Base-by-base conservation (phyloP, 2,113 vertebrate genomes). In the Ifrita kowaldi region DNA sequence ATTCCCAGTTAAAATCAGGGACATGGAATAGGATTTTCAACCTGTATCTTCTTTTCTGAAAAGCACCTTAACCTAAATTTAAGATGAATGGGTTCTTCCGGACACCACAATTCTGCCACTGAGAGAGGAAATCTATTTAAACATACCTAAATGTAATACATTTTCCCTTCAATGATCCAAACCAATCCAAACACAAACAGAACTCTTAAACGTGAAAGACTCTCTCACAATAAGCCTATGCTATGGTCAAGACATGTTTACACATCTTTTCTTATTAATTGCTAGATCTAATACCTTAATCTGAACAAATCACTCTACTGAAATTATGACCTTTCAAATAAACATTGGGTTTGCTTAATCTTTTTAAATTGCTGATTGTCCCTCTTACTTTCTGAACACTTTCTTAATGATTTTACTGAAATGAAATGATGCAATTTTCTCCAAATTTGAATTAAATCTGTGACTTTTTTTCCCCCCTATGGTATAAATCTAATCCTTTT, bases 401-500 rank as follows among this genome's bases (percentile, higher is more conserved):
- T 91, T 82, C 37, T 75, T 88, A 96, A 88, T 83, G 50, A 82
- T 89, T 94, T 95, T 95, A 88, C 82, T 84, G 55, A 96, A 97
- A 96, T 87, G 32, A 93, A 64, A 83, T 77, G 50, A 77, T 87
- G 44, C 39, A 56, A 74, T 80, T 92, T 95, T 69, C 63, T 94
- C 60, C 53, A 83, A 97, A 84, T 79, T 70, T 95, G 64, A 94
- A 97, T 94, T 28, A 32, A 90, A 53, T 50, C 21, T 65, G 57
- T 17, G 32, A 92, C 32, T 90, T 85, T 33, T 89, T 67, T 73
- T 19, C 16, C 1, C 1, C 67, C 64, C 94, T n/a, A 35, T 93
- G 73, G 70, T 87, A 94, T 89, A 90, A 89, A 90, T 96, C 84
- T 87, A 94, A 96, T 69, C 64, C 81, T 92, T 96, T 96, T 86